These are phyloP conservation scores for Pollenia griseotomentosa DNA, from an alignment of 2,888 invertebrate species.

Conservation along the genomic window DNA sequence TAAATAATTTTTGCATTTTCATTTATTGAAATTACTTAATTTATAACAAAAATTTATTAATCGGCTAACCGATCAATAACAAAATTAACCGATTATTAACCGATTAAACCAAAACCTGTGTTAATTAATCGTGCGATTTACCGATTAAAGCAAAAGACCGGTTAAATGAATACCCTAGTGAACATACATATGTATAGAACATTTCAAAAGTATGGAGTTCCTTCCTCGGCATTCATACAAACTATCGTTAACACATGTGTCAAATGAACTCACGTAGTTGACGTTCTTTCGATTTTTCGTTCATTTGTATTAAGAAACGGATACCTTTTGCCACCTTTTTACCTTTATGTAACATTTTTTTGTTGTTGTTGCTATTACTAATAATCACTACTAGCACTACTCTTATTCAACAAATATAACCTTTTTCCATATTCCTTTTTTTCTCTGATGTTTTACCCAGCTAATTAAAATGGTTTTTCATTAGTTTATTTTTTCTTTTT, in stretches of 20 bases:
- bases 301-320: conserved; percentile 63
- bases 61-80: too few species aligned
- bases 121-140: too few species aligned
- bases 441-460: conserved; percentile 42
- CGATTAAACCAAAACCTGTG: too few species aligned
- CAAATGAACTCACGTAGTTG: conserved; percentile 72
- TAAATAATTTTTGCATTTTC: too few species aligned
- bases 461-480: conserved; percentile 73
- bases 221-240: not conserved
- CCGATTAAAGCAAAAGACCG: too few species aligned
- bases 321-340: conserved; percentile 55
- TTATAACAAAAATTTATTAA: too few species aligned
- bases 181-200: not conserved
- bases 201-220: conserved; percentile 12
- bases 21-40: too few species aligned
- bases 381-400: conserved; percentile 52
- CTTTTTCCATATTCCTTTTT: conserved; percentile 9
- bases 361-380: conserved; percentile 25
- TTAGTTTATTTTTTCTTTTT: conserved; percentile 60
- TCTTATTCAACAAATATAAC: conserved; percentile 8
- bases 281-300: conserved; percentile 43
- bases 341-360: conserved; percentile 30
- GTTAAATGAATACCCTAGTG: too few species aligned
- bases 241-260: conserved; percentile 36
- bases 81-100: too few species aligned